Evolutionary conservation across 2,888 invertebrate genomes (phyloP).

Genomic region (Heliconius ethilla): DNA sequence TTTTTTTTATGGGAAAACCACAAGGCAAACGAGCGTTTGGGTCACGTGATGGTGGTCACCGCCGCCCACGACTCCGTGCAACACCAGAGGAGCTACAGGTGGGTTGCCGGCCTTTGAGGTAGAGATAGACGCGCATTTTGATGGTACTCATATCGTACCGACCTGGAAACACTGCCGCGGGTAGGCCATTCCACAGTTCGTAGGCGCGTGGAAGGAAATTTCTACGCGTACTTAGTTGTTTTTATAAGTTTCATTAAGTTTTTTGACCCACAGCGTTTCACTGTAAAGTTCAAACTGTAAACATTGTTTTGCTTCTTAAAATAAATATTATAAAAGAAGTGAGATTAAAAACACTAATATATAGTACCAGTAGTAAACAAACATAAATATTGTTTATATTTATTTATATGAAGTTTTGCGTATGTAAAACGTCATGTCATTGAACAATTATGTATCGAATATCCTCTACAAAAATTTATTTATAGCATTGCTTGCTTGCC

Average conservation of each 20-base stretch:
- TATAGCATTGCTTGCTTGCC: not conserved
- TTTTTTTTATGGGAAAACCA: too few species aligned
- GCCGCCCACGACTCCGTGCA: too few species aligned
- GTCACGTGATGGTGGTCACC: too few species aligned
- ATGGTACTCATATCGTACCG: too few species aligned
- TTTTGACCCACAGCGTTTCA: not conserved
- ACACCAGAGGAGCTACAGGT: too few species aligned
- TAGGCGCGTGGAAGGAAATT: too few species aligned
- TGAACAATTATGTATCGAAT: not conserved
- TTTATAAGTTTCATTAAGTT: slow-evolving; percentile 5
- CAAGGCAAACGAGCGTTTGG: too few species aligned
- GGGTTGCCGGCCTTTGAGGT: not conserved
- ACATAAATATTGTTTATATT: not conserved
- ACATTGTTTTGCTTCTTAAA: slow-evolving; percentile 12
- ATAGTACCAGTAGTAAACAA: not conserved
- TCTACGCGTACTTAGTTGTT: not conserved
- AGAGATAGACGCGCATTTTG: too few species aligned
- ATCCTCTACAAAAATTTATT: not conserved
- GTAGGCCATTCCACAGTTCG: too few species aligned
- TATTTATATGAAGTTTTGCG: not conserved
- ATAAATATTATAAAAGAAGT: slow-evolving; percentile 16
- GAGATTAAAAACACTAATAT: not conserved
- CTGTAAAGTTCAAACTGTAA: not conserved
- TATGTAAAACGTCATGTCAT: slow-evolving; percentile 8
- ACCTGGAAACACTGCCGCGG: too few species aligned